Evolutionary conservation across 2,113 vertebrate species (phyloP).

Genomic region (Morone chrysops): DNA sequence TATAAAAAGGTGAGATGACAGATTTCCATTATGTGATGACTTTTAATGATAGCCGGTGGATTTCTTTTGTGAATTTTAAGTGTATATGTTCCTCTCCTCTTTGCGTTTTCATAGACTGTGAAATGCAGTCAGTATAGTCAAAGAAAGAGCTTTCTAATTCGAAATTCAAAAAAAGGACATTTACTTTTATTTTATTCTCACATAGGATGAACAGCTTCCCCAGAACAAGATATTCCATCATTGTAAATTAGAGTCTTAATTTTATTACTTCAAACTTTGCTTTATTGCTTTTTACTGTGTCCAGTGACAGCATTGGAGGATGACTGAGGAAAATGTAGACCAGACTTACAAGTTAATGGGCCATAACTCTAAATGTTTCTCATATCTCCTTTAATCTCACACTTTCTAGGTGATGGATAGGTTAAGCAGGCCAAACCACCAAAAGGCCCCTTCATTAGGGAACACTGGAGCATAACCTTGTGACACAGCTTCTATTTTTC

Average conservation of each 20-base stretch:
- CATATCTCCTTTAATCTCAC: constrained; percentile 24
- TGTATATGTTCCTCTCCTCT: background rate
- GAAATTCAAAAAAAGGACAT: background rate
- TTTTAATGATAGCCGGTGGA: constrained; percentile 7
- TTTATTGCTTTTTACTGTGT: constrained; percentile 8
- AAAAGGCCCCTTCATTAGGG: constrained; percentile 35
- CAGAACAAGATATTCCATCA: constrained; percentile 13
- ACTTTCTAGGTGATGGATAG: constrained; percentile 56
- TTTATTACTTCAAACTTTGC: constrained; percentile 2
- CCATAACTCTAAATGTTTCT: constrained; percentile 20
- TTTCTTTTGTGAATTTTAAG: background rate
- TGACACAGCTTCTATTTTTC: constrained; percentile 55
- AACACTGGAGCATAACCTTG: constrained; percentile 41
- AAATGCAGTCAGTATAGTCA: background rate
- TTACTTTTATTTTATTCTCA: background rate
- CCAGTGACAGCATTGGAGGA: background rate
- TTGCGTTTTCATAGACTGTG: background rate
- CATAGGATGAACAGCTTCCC: background rate
- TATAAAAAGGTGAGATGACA: constrained; percentile 32
- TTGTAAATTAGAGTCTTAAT: background rate
- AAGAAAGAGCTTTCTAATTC: background rate
- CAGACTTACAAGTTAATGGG: constrained; percentile 32
- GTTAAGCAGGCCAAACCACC: constrained; percentile 5
- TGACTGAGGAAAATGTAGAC: background rate
- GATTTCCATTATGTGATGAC: constrained; percentile 30